phyloP scores from a whole-genome alignment of 1,140 invertebrate species.

The Mya arenaria region DNA sequence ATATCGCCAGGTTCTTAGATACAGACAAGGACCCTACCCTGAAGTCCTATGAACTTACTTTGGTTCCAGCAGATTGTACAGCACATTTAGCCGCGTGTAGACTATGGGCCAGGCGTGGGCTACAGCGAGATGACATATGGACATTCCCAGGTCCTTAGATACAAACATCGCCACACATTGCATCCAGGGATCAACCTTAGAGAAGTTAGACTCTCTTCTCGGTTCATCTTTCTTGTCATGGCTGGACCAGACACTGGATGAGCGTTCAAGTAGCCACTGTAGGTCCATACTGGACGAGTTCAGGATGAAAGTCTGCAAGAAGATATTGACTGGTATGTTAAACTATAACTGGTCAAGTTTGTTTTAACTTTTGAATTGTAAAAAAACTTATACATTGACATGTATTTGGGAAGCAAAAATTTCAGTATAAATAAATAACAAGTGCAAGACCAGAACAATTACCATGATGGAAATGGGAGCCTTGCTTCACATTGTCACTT shows the following conservation, averaged over 20 bases:
- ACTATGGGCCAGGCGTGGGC: slow-evolving; percentile 97
- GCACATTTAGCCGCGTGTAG: slow-evolving; percentile 92
- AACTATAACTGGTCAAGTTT: no score
- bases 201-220: slow-evolving; percentile 69
- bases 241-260: slow-evolving; percentile 90
- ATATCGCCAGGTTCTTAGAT: no score
- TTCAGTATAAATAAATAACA: no score
- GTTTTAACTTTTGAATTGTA: no score
- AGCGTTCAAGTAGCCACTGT: slow-evolving; percentile 96
- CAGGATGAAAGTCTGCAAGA: slow-evolving; percentile 76
- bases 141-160: slow-evolving; percentile 85
- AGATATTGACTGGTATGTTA: background rate
- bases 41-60: no score
- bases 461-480: no score
- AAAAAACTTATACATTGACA: no score
- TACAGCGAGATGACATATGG: slow-evolving; percentile 90
- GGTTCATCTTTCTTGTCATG: slow-evolving; percentile 70
- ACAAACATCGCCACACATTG: slow-evolving; percentile 91
- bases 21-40: no score
- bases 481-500: no score
- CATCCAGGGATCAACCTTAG: slow-evolving; percentile 87
- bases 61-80: slow-evolving; percentile 97
- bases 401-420: no score
- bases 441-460: no score
- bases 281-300: slow-evolving; percentile 89